A percentile compares a stretch with the other conserved stretches of the same genome.
These are phyloP conservation scores for Neelides folsomi DNA, from an alignment of 2,888 invertebrate species.

Conservation along the genomic window DNA sequence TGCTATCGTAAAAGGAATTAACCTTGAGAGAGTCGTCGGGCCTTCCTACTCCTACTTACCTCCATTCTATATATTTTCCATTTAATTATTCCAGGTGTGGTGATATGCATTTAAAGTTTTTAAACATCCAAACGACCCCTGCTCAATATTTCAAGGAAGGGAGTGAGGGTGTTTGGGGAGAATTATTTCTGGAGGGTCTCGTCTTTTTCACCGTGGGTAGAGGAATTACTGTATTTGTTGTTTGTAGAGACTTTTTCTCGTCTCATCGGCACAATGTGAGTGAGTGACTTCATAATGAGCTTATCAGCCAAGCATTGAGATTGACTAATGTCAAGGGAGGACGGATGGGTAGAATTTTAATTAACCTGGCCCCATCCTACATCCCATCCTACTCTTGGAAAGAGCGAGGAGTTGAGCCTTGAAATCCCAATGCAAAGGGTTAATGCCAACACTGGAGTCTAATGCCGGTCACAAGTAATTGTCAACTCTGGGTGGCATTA, in stretches of 20 bases:
- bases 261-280: background rate
- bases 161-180: background rate
- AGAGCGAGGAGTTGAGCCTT: no score
- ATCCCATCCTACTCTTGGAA: background rate
- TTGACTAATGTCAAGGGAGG: conserved; percentile 22
- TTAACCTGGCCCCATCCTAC: conserved; percentile 12
- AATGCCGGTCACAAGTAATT: conserved; percentile 30
- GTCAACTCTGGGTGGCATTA: conserved; percentile 33
- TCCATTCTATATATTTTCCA: conserved; percentile 20
- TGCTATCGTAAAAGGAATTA: conserved; percentile 32
- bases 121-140: background rate
- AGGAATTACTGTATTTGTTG: conserved; percentile 12
- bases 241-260: conserved; percentile 4
- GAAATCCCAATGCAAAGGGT: no score
- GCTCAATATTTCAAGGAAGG: conserved; percentile 4
- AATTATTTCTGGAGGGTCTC: conserved; percentile 6
- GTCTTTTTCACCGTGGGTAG: conserved; percentile 13
- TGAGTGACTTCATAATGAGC: conserved; percentile 24
- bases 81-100: conserved; percentile 34
- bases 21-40: conserved; percentile 22
- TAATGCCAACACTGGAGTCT: conserved; percentile 10
- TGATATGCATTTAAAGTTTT: conserved; percentile 25
- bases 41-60: conserved; percentile 9
- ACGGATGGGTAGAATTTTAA: conserved; percentile 30
- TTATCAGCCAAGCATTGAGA: conserved; percentile 21